Evolutionary conservation across 1,140 invertebrate genomes (phyloP).

Genomic region (Drosophila quadrilineata): DNA sequence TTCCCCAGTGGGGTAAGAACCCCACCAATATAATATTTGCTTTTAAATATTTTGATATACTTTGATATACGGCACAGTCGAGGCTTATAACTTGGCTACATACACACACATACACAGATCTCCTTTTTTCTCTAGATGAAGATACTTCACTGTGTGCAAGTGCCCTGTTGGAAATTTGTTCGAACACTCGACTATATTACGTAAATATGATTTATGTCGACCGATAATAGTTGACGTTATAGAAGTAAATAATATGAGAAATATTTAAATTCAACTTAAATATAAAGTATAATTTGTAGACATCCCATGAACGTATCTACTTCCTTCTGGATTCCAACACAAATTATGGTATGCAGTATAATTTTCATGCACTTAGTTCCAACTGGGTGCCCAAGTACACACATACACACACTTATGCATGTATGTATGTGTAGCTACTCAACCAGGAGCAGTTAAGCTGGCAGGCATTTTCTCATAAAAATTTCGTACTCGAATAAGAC

Average conservation of each 20-base stretch:
- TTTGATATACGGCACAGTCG: constrained; percentile 75
- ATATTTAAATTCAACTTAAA: neutral
- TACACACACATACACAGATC: constrained; percentile 11
- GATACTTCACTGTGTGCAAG: neutral
- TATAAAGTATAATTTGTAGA: no score
- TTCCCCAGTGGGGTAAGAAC: constrained; percentile 31
- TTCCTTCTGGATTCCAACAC: neutral
- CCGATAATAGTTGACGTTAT: neutral
- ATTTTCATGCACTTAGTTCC: constrained; percentile 21
- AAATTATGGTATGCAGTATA: neutral
- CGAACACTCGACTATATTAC: no score
- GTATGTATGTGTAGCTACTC: no score
- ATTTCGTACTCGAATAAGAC: constrained; percentile 76
- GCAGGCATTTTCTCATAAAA: constrained; percentile 78
- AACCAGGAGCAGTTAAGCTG: constrained; percentile 31
- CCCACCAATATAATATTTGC: constrained; percentile 76
- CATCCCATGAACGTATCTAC: no score
- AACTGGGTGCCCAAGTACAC: constrained; percentile 28
- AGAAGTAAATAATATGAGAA: neutral
- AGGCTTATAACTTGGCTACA: constrained; percentile 52
- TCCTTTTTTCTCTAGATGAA: no score
- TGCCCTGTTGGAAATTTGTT: constrained; percentile 12
- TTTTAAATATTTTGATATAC: constrained; percentile 81
- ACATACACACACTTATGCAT: constrained; percentile 18
- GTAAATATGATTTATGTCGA: no score